phyloP scores from a whole-genome alignment of 2,888 invertebrate genomes.

The Orthonevra nobilis region DNA sequence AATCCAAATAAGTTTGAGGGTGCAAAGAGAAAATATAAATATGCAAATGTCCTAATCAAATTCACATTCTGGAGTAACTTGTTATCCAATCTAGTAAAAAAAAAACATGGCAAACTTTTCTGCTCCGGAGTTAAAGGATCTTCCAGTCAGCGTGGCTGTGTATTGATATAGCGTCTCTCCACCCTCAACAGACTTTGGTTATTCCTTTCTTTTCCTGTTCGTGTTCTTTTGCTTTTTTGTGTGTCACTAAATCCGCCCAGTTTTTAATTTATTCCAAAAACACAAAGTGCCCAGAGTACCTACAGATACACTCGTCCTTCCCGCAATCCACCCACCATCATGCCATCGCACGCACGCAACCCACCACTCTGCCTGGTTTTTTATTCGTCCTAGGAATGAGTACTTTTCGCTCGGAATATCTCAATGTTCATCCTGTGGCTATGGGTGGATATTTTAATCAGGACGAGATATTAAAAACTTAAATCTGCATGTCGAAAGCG shows the following conservation, averaged over 20 bases:
- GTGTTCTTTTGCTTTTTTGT: slow-evolving; percentile 53
- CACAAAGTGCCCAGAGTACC: slow-evolving; percentile 68
- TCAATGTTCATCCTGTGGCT: slow-evolving; percentile 54
- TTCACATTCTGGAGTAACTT: slow-evolving; percentile 80
- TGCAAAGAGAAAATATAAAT: slow-evolving; percentile 66
- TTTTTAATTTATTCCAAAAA: slow-evolving; percentile 78
- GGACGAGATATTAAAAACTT: slow-evolving; percentile 76
- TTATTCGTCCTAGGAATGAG: slow-evolving; percentile 1
- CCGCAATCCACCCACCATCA: slow-evolving; percentile 48
- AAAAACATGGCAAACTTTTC: slow-evolving; percentile 58
- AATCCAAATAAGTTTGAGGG: slow-evolving; percentile 24
- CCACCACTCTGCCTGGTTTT: slow-evolving; percentile 14
- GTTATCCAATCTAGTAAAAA: slow-evolving; percentile 76
- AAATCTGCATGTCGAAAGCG: slow-evolving; percentile 80
- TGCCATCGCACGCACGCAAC: slow-evolving; percentile 47
- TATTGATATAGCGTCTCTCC: slow-evolving; percentile 10
- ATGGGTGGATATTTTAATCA: slow-evolving; percentile 71
- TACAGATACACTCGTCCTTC: slow-evolving; percentile 25
- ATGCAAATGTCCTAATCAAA: slow-evolving; percentile 81
- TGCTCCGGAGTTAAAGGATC: slow-evolving; percentile 44
- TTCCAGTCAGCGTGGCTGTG: slow-evolving; percentile 22
- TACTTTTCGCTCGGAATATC: slow-evolving; percentile 10
- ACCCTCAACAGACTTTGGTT: slow-evolving; percentile 45
- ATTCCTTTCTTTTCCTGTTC: slow-evolving; percentile 3
- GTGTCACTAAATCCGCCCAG: slow-evolving; percentile 76